Base-by-base conservation (phyloP, 1,140 invertebrate genomes). In the Brachionus koreanus region DNA sequence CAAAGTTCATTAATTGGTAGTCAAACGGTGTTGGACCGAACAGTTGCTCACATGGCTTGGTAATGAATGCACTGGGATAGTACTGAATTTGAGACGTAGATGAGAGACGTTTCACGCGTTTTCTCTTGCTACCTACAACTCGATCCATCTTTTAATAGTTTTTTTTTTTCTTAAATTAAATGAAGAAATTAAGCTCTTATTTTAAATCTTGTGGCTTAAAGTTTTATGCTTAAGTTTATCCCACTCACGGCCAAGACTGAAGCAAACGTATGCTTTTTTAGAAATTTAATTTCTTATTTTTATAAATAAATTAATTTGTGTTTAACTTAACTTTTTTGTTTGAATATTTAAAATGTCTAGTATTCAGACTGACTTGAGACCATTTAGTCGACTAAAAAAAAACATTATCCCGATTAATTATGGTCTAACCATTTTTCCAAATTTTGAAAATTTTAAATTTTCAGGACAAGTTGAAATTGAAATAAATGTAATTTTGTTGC, bases 41-140 rank as follows among this genome's bases (percentile, higher is more conserved):
- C 13, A 79, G 33, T 65, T 79, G 76, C 12, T 79, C 76, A 65
- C 76, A 79, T 79, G 76, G 76, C 42, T 79, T 79, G 19, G 76
- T 61, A 13, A 79, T 65, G 37, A 79, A 79, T 37, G 76, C 49
- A 25, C 33, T 43, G 6, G 69, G 69, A 25, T 74, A 74, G 43
- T 74, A 74, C 42, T 79, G 76, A 61, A 61, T 57, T 42, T 57
- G 35, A 16, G 49, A 61, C 2, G 76, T 29, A 57, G 76, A 57
- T n/a, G 76, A 79, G 19, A 79, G 39, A 65, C 76, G 76, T 79
- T 79, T 79, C 9, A 79, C 76, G 19, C 39, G 46, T 42, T 65
- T 57, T 79, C 35, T 79, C 29, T 57, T 57, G 33, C 35, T 33
- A 33, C 29, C 9, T 35, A 65, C 46, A 25, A 65, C 29, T 79